Base-by-base conservation (phyloP, 2,888 invertebrate species). In the Scaptomyza tumidula region DNA sequence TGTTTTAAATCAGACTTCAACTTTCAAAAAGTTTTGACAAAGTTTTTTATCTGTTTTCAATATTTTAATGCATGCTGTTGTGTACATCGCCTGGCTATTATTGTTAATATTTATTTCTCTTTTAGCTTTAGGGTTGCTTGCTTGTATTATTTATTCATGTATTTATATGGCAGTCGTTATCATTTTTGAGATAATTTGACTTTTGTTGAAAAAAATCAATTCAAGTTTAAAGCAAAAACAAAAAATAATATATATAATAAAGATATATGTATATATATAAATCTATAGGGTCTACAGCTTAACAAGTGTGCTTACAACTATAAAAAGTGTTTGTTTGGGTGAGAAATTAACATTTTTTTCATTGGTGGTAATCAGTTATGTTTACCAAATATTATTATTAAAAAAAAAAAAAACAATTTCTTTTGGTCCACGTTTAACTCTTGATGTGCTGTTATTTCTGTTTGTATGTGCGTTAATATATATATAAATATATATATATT, bases 151-250 rank as follows among this genome's bases (percentile, higher is more conserved):
- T 55, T 55, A 68, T 55, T 67, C 57, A 65, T 67, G 57, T 73
- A 68, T 66, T 63, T 75, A 75, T 86, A 85, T 85, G 84, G 84
- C 84, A 85, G 84, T 85, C 80, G 74, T 77, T 81, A 77, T 81
- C 59, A 73, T 71, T 78, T 72, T 79, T 82, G 82, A 84, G 84
- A 86, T 86, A 76, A 80, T 74, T 78, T 80, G 73, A 86, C 73
- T 81, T 76, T 69, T 70, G 70, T 70, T 60, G 31, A 59, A 70
- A 75, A 75, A 81, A 81, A 76, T 76, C 74, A 76, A 68, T 75
- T 50, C 39, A 41, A 62, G 52, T 67, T 63, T 65, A 61, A 41
- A 39, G 74, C 39, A 54, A 70, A 66, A 79, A 76, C 66, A 77
- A 66, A 74, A 74, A 60, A 48, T 53, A 52, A 41, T 14, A 70